Percentiles rank a stretch among this genome's conserved stretches.
Evolutionary conservation across 2,888 invertebrate species (phyloP).

Genomic region (Penaeus monodon): DNA sequence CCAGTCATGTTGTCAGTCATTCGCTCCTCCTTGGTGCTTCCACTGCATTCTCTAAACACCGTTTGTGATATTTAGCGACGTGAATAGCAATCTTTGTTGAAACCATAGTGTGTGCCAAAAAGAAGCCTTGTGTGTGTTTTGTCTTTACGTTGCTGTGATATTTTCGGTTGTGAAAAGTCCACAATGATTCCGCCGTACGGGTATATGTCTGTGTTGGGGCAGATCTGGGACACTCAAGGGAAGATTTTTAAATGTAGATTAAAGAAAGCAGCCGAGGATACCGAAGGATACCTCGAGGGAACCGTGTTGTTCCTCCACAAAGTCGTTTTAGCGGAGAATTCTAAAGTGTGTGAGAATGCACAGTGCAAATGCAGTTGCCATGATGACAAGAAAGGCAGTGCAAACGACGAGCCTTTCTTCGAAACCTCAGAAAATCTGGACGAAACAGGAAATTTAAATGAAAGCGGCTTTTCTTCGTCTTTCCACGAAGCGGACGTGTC

Average conservation of each 20-base stretch:
- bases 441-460: constrained; percentile 35
- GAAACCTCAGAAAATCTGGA: constrained; percentile 18
- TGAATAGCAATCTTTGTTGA: not conserved
- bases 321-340: constrained; percentile 28
- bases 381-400: constrained; percentile 14
- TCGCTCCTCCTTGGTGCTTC: constrained; percentile 29
- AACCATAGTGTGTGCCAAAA: not conserved
- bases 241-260: constrained; percentile 50
- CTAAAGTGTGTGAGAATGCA: constrained; percentile 32
- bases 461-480: constrained; percentile 28
- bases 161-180: constrained; percentile 28
- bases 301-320: constrained; percentile 55
- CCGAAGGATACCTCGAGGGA: constrained; percentile 29
- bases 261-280: constrained; percentile 10
- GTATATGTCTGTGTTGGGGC: constrained; percentile 46
- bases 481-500: constrained; percentile 31
- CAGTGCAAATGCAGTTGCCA: constrained; percentile 48
- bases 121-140: constrained; percentile 10
- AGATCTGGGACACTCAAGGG: constrained; percentile 46
- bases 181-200: constrained; percentile 51
- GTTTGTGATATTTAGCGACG: not conserved
- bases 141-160: constrained; percentile 31
- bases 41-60: not conserved
- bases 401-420: constrained; percentile 32
- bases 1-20: constrained; percentile 29